Base-by-base conservation (phyloP, 2,797 vertebrate species). In the Pelobates cultripes region DNA sequence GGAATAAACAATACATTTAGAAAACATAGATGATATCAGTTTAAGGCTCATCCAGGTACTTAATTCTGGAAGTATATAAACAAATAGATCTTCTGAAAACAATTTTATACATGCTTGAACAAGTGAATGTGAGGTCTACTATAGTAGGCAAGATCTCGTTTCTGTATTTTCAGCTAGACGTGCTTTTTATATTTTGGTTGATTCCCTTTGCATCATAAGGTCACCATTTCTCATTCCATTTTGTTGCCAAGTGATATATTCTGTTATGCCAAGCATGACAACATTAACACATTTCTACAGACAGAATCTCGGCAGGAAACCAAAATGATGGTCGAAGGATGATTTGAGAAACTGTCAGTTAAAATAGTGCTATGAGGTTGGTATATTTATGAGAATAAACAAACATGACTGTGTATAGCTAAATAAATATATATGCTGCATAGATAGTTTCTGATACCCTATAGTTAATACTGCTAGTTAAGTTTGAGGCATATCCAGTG, bases 231-330 rank as follows among this genome's bases (percentile, higher is more conserved):
- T 84, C 77, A 84, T 84, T 84, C 81, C 17, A 63, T 79, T 79
- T 57, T 43, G 14, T 71, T 84, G 72, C 82, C 72, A 66, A 84
- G 77, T 84, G 67, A 73, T 84, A 80, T 80, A 45, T 79, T 80
- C 77, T 76, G 72, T 84, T 79, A 55, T 84, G 73, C 73, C 77
- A 83, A 79, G 71, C 77, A 79, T 83, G 72, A 83, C 82, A 79
- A 79, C 79, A 79, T 83, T 79, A 79, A 84, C 82, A 80, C 82
- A 79, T 84, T 84, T 84, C 41, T 75, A 71, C 77, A 80, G 82
- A 80, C 77, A 84, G 73, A 60, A 84, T 84, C 77, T 79, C 82
- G 28, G 73, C 77, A 71, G 72, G 68, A 84, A 79, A 76, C 70
- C 73, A 77, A 79, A 78, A 68, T 57, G 61, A 61, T 55, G 73